These are phyloP conservation scores for Delphinus delphis DNA, from an alignment of 2,113 vertebrate genomes.

Conservation along the genomic window DNA sequence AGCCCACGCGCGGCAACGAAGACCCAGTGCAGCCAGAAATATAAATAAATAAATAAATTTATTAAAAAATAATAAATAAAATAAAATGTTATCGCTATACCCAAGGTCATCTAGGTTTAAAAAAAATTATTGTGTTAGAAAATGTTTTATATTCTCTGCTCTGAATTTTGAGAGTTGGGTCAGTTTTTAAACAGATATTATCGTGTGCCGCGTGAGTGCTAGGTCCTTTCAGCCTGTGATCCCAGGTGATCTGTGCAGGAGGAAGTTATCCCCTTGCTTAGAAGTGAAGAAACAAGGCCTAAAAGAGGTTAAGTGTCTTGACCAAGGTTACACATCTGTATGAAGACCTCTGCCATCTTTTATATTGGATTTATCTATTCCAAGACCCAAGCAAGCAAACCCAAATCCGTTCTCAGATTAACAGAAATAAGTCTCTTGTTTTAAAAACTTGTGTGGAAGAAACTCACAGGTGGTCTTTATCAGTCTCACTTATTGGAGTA, in stretches of 20 bases:
- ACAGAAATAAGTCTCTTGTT: not conserved
- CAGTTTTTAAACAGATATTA: not conserved
- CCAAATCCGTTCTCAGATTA: not conserved
- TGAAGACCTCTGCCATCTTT: not conserved
- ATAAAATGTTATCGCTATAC: too few relatives aligned
- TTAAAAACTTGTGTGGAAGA: not conserved
- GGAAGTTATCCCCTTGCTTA: not conserved
- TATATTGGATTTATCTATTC: not conserved
- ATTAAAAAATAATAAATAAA: too few relatives aligned
- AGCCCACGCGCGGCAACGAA: too few relatives aligned
- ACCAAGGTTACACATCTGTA: not conserved
- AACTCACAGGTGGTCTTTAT: not conserved
- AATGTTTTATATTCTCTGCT: not conserved
- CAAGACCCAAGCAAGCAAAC: not conserved
- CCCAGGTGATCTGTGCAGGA: not conserved
- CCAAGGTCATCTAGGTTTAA: too few relatives aligned
- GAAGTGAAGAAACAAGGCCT: not conserved
- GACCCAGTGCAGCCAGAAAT: too few relatives aligned
- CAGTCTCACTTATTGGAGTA: not conserved
- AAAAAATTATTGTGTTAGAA: not conserved
- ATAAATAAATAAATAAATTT: too few relatives aligned
- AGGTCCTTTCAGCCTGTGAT: not conserved
- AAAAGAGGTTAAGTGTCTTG: not conserved
- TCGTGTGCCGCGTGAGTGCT: not conserved
- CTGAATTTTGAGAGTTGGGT: not conserved